These are phyloP conservation scores for Monochamus saltuarius DNA, from an alignment of 1,140 invertebrate genomes.

Conservation along the genomic window DNA sequence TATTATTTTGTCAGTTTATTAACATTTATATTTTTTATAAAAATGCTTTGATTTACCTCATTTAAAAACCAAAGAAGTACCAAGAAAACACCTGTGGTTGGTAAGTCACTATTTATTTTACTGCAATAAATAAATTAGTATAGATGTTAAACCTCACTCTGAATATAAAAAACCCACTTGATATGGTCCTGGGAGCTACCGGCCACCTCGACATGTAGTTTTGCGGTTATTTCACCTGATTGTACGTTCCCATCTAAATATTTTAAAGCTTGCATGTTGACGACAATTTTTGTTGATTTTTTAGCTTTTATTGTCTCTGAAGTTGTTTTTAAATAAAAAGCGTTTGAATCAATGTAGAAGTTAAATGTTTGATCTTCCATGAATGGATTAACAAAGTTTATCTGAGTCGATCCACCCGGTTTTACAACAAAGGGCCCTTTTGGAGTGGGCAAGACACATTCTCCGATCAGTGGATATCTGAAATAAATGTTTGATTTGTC, in stretches of 20 bases:
- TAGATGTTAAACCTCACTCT: background rate
- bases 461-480: constrained; percentile 36
- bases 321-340: constrained; percentile 28
- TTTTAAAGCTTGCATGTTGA: constrained; percentile 6
- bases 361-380: constrained; percentile 26
- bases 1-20: background rate
- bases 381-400: constrained; percentile 39
- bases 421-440: constrained; percentile 36
- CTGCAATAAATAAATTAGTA: no score
- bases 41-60: no score
- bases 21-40: no score
- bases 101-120: no score
- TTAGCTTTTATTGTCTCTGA: constrained; percentile 23
- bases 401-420: constrained; percentile 6
- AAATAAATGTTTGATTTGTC: constrained; percentile 14
- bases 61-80: no score
- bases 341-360: constrained; percentile 25
- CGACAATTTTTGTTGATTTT: constrained; percentile 21
- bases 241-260: no score
- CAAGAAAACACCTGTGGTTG: no score
- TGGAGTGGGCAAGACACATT: constrained; percentile 34
- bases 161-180: constrained; percentile 17
- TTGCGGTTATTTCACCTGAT: no score
- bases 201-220: no score
- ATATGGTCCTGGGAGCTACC: background rate